Evolutionary conservation across 2,113 vertebrate genomes (phyloP).

Genomic region (Bufo gargarizans): DNA sequence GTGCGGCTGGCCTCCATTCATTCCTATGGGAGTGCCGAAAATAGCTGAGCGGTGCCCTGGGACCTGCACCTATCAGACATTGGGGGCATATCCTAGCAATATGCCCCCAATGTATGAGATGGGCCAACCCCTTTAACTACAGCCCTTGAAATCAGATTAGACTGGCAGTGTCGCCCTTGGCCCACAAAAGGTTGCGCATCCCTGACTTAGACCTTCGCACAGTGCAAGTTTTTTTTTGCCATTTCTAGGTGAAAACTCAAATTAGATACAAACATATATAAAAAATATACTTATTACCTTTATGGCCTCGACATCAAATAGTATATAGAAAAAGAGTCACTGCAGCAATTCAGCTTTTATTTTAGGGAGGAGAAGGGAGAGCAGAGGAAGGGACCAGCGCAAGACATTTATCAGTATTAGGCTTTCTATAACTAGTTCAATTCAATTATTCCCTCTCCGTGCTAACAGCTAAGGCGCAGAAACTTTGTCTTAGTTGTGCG

Average conservation of each 20-base stretch:
- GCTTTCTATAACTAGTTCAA: constrained; percentile 47
- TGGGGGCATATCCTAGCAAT: too few relatives aligned
- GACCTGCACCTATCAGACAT: too few relatives aligned
- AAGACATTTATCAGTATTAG: constrained; percentile 53
- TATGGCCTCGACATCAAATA: neutral
- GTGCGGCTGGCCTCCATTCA: too few relatives aligned
- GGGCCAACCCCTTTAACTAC: too few relatives aligned
- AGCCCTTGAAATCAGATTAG: too few relatives aligned
- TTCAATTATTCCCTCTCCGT: constrained; percentile 42
- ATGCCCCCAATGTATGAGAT: too few relatives aligned
- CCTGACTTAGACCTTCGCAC: neutral
- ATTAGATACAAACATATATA: neutral
- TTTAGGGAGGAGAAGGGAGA: neutral
- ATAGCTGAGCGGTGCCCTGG: too few relatives aligned
- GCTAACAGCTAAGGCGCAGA: constrained; percentile 32
- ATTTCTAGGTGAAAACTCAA: too few relatives aligned
- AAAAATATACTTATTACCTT: neutral
- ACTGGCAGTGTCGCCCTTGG: too few relatives aligned
- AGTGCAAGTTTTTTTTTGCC: too few relatives aligned
- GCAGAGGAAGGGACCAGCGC: neutral
- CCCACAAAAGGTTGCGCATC: too few relatives aligned
- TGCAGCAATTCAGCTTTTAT: constrained; percentile 10
- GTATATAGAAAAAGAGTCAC: neutral
- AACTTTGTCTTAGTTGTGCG: constrained; percentile 45
- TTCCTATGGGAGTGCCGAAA: too few relatives aligned